phyloP scores from a whole-genome alignment of 1,140 invertebrate species.

The Lamellibrachia luymesi region DNA sequence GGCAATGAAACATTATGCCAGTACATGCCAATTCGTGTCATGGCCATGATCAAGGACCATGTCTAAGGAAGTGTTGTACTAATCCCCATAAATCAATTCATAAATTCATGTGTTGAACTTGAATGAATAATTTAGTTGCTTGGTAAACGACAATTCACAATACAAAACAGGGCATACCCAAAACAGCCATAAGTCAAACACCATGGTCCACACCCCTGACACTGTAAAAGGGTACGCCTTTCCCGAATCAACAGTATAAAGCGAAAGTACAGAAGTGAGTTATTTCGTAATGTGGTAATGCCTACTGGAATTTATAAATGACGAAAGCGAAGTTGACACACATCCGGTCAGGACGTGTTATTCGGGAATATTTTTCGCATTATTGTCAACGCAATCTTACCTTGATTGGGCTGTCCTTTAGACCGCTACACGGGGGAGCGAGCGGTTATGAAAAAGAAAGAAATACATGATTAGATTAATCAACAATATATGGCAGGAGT shows the following conservation, averaged over 20 bases:
- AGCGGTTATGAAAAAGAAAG: constrained; percentile 4
- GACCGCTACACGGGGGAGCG: background rate
- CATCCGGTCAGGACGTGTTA: constrained; percentile 3
- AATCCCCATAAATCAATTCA: background rate
- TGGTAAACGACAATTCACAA: background rate
- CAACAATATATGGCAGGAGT: background rate
- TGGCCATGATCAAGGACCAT: background rate
- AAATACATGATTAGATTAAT: background rate
- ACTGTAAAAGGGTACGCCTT: background rate
- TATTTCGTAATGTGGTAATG: background rate
- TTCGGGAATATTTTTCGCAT: background rate
- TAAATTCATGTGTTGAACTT: background rate
- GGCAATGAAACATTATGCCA: background rate
- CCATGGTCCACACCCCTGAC: background rate
- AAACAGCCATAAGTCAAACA: background rate
- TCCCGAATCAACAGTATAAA: background rate
- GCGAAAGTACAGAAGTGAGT: background rate
- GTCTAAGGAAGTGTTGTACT: background rate
- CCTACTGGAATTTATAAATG: background rate
- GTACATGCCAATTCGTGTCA: background rate
- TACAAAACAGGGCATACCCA: no score
- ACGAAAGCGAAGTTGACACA: background rate
- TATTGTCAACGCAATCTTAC: constrained; percentile 6
- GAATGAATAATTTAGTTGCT: background rate
- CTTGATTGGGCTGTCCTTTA: constrained; percentile 17